phyloP scores from a whole-genome alignment of 2,113 vertebrate genomes.

The Phrynosoma platyrhinos region DNA sequence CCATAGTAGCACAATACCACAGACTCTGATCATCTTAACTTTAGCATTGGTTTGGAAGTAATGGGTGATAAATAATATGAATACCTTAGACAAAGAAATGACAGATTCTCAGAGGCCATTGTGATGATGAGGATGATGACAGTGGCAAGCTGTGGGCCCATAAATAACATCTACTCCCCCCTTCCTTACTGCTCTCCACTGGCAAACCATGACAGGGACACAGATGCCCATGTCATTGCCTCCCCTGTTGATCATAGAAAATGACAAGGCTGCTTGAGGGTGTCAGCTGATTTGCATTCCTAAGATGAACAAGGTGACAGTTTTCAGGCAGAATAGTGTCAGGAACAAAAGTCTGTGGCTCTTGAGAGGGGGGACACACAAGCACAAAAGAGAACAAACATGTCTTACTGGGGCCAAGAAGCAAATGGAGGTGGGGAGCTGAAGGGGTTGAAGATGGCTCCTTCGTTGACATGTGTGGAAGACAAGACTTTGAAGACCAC shows the following conservation, averaged over 20 bases:
- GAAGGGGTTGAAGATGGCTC: not conserved
- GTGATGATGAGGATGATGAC: conserved; percentile 23
- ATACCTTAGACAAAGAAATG: not conserved
- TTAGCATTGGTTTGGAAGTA: no score
- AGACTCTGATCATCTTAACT: no score
- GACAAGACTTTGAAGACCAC: not conserved
- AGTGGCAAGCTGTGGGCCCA: conserved; percentile 22
- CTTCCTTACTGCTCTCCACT: not conserved
- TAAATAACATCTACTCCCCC: conserved; percentile 42
- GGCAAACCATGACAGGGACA: conserved; percentile 56
- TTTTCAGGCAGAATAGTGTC: conserved; percentile 44
- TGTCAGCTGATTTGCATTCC: conserved; percentile 63
- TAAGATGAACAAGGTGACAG: conserved; percentile 54
- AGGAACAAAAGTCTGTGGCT: conserved; percentile 49
- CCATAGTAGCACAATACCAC: no score
- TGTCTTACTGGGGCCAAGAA: not conserved
- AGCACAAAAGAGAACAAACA: conserved; percentile 9
- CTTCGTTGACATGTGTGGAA: conserved; percentile 8
- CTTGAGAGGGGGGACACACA: conserved; percentile 30
- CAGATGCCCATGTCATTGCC: conserved; percentile 62
- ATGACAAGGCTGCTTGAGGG: conserved; percentile 56
- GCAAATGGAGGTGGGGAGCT: not conserved
- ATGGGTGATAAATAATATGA: no score
- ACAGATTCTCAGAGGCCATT: conserved; percentile 20
- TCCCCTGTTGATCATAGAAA: conserved; percentile 46